Evolutionary conservation across 2,797 vertebrate species (phyloP), one percentile per base, ranked within the genome.

Genomic region (Lagorchestes hirsutus): DNA sequence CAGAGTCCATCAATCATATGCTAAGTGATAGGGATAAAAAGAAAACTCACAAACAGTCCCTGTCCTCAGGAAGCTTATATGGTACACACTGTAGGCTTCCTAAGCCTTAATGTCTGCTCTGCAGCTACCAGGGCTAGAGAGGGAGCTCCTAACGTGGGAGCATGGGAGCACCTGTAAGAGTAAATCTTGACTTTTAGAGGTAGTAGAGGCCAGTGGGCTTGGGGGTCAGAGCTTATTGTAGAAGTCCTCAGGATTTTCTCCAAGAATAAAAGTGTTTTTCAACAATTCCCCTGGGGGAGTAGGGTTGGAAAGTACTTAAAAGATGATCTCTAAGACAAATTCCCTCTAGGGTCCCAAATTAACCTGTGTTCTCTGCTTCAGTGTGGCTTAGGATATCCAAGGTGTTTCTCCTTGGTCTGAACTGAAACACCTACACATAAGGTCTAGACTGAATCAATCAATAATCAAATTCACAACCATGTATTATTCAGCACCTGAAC

Each of bases 211-310:
- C n/a, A 46, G 24, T 46, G 18, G 22, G n/a, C 18, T 82, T 82
- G n/a, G 67, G 13, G 2, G n/a, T 18, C 18, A 74, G 67, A 74
- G 16, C 74, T 93, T 91, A 27, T 52, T 82, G 52, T 92, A 92
- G 34, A 54, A 27, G 28, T 31, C 55, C 91, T 82, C 91, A 62
- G 46, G 55, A 28, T 94, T 34, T 28, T 93, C 50, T 95, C 91
- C 34, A 28, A 27, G 54, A 82, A 4, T 55, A 74, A 54, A 22
- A 12, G n/a, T 40, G 29, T 95, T 93, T 92, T 54, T 90, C 96
- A 94, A 95, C 95, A 93, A 93, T 96, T 94, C 8, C 94, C 55
- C 95, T 67, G 34, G 57, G 29, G 14, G 54, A 93, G 24, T 82
- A 92, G 27, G 28, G 67, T 24, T 95, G 40, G 74, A 87, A 22